These are phyloP conservation scores for Tadarida brasiliensis DNA, from an alignment of 2,797 vertebrate genomes.

Conservation along the genomic window DNA sequence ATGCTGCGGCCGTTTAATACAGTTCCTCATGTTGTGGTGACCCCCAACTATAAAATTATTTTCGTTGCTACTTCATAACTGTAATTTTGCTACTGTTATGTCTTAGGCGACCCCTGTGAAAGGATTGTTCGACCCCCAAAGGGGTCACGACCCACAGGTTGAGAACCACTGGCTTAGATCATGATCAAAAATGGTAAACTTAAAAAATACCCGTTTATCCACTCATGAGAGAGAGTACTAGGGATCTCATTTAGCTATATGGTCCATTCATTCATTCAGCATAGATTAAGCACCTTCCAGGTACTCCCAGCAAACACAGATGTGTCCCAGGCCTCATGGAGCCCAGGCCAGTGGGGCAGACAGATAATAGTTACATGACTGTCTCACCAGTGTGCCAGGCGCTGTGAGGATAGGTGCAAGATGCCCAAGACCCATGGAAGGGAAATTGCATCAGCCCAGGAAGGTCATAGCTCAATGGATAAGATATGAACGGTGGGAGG, in stretches of 20 bases:
- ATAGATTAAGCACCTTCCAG: not conserved
- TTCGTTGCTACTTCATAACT: no score
- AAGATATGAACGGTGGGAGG: accelerated
- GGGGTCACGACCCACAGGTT: no score
- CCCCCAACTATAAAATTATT: no score
- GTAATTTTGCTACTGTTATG: no score
- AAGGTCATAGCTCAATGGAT: not conserved
- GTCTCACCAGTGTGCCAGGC: accelerated
- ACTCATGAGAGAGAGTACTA: not conserved
- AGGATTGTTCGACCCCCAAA: no score
- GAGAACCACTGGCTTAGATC: no score
- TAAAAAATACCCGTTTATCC: not conserved
- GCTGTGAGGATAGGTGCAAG: not conserved
- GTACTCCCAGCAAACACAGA: not conserved
- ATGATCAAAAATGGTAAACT: constrained; percentile 31
- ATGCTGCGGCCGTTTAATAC: no score
- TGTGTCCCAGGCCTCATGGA: not conserved
- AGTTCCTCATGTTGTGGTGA: no score
- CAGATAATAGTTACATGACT: not conserved
- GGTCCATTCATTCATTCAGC: not conserved
- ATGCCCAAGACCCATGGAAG: not conserved
- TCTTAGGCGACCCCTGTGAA: no score
- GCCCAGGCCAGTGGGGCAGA: no score
- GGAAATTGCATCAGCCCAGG: not conserved
- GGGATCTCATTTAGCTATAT: not conserved